phyloP scores from a whole-genome alignment of 1,140 invertebrate species.

The Rhizoglyphus robini region DNA sequence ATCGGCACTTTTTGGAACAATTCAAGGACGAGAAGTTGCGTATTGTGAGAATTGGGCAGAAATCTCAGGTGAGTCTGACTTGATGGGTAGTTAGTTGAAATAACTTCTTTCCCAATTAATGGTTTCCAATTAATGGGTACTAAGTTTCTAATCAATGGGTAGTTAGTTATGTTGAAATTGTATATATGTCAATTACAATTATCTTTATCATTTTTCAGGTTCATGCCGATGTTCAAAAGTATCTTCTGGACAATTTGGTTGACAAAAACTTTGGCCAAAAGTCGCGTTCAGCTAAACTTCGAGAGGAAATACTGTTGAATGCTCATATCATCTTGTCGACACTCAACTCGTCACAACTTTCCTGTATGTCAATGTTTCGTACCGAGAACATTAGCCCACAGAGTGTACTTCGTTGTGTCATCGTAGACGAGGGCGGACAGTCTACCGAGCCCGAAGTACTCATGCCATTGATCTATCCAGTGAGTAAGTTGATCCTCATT shows the following conservation, averaged over 20 bases:
- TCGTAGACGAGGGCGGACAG: conserved; percentile 82
- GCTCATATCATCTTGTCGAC: conserved; percentile 53
- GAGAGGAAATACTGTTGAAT: conserved; percentile 36
- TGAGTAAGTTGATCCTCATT: conserved; percentile 47
- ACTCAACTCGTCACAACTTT: conserved; percentile 43
- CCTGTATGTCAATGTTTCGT: neutral
- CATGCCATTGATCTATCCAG: conserved; percentile 51
- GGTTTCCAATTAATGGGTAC: neutral
- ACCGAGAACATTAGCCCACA: conserved; percentile 16
- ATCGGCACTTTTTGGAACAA: neutral
- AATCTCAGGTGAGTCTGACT: neutral
- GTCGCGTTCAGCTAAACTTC: neutral
- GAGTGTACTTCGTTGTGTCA: conserved; percentile 57
- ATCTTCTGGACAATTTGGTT: neutral
- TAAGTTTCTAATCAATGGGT: no score
- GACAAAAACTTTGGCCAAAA: neutral
- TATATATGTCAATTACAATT: no score
- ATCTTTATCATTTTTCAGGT: no score
- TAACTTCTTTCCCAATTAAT: no score
- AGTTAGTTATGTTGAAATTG: no score
- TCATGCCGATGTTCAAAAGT: neutral
- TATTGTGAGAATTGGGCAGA: neutral
- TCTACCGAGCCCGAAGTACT: conserved; percentile 64
- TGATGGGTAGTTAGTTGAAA: no score
- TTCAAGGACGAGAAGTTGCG: neutral